A percentile compares a stretch with the other conserved stretches of the same genome.
Conservation (phyloP, 2,888 invertebrate species). For the Epistrophella euchroma region DNA sequence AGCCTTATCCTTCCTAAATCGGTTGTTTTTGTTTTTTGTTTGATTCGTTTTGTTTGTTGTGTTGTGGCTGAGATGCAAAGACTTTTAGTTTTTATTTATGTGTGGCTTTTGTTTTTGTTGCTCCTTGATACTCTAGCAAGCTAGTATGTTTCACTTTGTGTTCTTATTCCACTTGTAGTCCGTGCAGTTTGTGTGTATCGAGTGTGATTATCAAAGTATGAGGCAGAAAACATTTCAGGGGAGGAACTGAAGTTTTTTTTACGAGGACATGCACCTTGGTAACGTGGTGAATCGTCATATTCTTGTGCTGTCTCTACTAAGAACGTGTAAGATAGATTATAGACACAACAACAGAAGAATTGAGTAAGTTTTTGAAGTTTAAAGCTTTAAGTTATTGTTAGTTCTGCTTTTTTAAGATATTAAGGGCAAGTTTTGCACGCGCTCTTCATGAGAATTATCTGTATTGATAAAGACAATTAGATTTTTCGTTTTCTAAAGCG, state of each 20-base stretch:
- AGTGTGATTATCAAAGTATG: constrained; percentile 56
- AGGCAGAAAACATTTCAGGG: constrained; percentile 16
- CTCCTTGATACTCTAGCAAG: constrained; percentile 27
- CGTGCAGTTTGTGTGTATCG: constrained; percentile 50
- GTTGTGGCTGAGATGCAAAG: constrained; percentile 52
- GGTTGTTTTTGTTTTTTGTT: constrained; percentile 23
- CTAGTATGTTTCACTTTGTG: constrained; percentile 57
- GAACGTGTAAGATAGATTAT: constrained; percentile 27
- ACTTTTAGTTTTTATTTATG: constrained; percentile 61
- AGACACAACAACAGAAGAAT: constrained; percentile 24
- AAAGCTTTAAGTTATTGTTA: constrained; percentile 18
- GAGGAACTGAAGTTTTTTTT: constrained; percentile 25
- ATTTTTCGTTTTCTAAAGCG: constrained; percentile 13
- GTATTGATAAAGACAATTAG: neutral
- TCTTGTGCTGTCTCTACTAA: constrained; percentile 58
- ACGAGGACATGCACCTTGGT: constrained; percentile 69
- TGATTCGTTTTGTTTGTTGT: constrained; percentile 66
- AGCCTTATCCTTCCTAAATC: constrained; percentile 65
- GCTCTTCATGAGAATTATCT: constrained; percentile 9
- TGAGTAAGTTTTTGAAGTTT: constrained; percentile 42
- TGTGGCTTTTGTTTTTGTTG: constrained; percentile 68
- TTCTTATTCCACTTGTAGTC: constrained; percentile 72
- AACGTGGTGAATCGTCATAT: constrained; percentile 73
- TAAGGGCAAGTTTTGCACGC: constrained; percentile 54
- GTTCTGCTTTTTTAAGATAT: constrained; percentile 14